Evolutionary conservation across 2,888 invertebrate genomes (phyloP).

Genomic region (Calameuta idolon): DNA sequence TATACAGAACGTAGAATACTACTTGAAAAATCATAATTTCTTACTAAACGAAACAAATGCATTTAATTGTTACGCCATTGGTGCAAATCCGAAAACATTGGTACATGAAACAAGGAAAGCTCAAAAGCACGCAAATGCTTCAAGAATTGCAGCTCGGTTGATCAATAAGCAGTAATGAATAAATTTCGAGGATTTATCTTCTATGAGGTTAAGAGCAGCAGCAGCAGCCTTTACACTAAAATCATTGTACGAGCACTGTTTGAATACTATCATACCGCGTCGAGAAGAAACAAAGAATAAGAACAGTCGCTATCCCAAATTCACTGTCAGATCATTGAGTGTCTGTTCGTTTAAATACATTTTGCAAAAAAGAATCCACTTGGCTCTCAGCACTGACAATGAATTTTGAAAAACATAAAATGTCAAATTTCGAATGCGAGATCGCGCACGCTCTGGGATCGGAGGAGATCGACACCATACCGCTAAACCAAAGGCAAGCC

Average conservation of each 20-base stretch:
- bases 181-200: neutral
- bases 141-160: neutral
- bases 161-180: neutral
- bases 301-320: neutral
- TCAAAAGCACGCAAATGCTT: neutral
- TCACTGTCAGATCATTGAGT: neutral
- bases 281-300: neutral
- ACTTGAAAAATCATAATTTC: neutral
- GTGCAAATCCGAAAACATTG: neutral
- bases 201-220: neutral
- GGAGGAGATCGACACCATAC: slow-evolving; percentile 28
- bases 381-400: neutral
- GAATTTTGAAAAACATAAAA: neutral
- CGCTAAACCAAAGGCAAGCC: slow-evolving; percentile 25
- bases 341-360: neutral
- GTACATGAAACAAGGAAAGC: neutral
- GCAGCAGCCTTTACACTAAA: neutral
- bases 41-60: neutral
- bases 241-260: neutral
- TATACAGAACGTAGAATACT: neutral
- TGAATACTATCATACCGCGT: neutral
- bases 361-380: neutral
- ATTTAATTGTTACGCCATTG: neutral
- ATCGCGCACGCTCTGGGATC: slow-evolving; percentile 13
- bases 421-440: neutral